Percentiles rank a stretch among this genome's conserved stretches.
Evolutionary conservation across 2,888 invertebrate genomes (phyloP).

Genomic region (Eugnorisma glareosa): DNA sequence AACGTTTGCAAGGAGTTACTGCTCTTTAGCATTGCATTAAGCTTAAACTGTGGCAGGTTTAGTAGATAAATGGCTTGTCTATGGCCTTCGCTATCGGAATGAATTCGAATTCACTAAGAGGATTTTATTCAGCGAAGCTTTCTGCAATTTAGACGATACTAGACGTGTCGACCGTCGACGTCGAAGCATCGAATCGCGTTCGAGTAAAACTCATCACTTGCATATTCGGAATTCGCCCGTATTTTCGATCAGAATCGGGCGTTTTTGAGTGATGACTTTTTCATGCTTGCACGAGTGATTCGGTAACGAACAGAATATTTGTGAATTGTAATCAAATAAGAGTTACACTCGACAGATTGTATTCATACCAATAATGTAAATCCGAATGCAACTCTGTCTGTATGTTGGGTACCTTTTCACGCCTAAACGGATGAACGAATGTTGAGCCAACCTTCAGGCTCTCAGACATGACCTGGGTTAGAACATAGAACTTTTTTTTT

Average conservation of each 20-base stretch:
- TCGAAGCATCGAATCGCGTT: constrained; percentile 11
- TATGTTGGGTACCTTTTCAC: neutral
- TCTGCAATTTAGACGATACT: constrained; percentile 20
- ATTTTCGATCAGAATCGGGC: constrained; percentile 29
- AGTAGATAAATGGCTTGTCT: constrained; percentile 42
- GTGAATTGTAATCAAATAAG: constrained; percentile 47
- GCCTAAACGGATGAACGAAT: neutral
- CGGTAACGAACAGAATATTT: constrained; percentile 47
- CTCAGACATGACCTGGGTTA: neutral
- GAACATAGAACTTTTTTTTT: neutral
- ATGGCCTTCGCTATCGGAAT: constrained; percentile 21
- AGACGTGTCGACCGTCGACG: constrained; percentile 14
- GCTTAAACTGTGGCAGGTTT: constrained; percentile 41
- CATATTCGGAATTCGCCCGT: constrained; percentile 25
- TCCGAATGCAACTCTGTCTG: neutral
- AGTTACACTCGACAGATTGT: constrained; percentile 6
- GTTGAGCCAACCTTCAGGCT: too few species aligned
- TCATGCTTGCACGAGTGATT: constrained; percentile 32
- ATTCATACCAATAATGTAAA: neutral
- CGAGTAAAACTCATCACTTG: constrained; percentile 42
- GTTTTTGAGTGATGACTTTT: constrained; percentile 46
- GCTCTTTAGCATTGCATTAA: constrained; percentile 44
- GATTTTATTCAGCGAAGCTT: constrained; percentile 40
- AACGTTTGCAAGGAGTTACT: constrained; percentile 25
- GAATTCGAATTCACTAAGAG: constrained; percentile 43